Evolutionary conservation across 2,888 invertebrate genomes (phyloP).

Genomic region (Caprella mutica): DNA sequence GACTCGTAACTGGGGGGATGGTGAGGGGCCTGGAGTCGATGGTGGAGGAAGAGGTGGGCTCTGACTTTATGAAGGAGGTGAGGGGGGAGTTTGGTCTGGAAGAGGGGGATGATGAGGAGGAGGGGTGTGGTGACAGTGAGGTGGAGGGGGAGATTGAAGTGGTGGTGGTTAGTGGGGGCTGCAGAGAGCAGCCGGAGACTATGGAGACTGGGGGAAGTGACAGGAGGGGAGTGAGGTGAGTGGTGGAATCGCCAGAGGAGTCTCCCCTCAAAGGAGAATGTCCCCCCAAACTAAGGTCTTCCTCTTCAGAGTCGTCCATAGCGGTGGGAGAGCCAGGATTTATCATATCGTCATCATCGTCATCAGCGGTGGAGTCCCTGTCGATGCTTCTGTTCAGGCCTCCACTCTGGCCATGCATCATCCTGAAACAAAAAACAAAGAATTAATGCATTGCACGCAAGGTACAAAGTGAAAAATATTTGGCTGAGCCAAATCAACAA

Average conservation of each 20-base stretch:
- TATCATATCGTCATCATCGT: constrained; percentile 32
- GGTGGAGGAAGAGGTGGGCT: constrained; percentile 9
- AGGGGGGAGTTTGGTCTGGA: constrained; percentile 15
- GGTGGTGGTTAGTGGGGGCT: background rate
- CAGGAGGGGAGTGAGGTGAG: background rate
- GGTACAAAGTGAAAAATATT: no score
- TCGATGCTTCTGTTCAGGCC: background rate
- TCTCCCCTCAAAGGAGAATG: background rate
- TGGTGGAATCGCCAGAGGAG: background rate
- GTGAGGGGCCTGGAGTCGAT: constrained; percentile 16
- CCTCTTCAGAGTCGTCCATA: constrained; percentile 23
- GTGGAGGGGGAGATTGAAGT: constrained; percentile 11
- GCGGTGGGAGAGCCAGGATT: constrained; percentile 31
- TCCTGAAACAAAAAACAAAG: background rate
- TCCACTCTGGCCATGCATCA: constrained; percentile 4
- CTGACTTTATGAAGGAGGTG: constrained; percentile 20
- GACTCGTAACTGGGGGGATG: constrained; percentile 19
- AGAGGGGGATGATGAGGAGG: constrained; percentile 15
- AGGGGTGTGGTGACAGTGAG: constrained; percentile 23
- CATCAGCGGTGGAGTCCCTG: constrained; percentile 14
- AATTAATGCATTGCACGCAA: no score
- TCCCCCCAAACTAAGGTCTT: constrained; percentile 1
- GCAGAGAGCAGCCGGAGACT: background rate
- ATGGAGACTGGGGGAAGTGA: background rate
- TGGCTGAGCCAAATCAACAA: no score